Conservation (phyloP, 2,113 vertebrate genomes). For the Lepus americanus region DNA sequence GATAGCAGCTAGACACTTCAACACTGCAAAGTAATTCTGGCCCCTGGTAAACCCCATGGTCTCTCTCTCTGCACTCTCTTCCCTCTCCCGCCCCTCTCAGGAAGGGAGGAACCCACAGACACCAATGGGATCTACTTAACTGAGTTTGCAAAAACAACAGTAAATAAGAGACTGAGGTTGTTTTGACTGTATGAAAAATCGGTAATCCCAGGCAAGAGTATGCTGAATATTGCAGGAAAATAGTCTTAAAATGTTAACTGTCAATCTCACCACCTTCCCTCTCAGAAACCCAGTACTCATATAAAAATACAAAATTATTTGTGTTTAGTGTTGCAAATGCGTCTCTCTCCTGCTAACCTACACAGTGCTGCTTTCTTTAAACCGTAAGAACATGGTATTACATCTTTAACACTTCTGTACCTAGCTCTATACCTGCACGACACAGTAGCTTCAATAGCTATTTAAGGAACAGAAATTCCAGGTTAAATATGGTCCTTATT, state of each 20-base stretch:
- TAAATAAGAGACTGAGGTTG: background rate
- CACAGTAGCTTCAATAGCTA: conserved; percentile 48
- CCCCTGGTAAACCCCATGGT: background rate
- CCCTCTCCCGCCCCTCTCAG: background rate
- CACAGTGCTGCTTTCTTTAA: background rate
- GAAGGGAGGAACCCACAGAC: background rate
- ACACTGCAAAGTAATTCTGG: background rate
- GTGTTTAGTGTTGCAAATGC: background rate
- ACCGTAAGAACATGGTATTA: background rate
- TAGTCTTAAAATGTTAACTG: conserved; percentile 4
- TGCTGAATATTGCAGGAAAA: background rate
- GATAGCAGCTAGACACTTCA: background rate
- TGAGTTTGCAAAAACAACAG: conserved; percentile 33
- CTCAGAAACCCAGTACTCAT: background rate
- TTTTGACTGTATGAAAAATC: conserved; percentile 5
- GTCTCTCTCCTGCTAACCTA: background rate
- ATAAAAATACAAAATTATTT: conserved; percentile 27
- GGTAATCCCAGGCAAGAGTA: conserved; percentile 7
- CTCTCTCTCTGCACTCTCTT: background rate
- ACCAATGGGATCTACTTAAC: background rate
- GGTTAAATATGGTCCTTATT: conserved; percentile 54
- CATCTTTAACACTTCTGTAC: conserved; percentile 44
- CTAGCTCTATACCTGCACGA: conserved; percentile 51
- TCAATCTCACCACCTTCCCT: conserved; percentile 23
- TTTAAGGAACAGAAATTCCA: conserved; percentile 67